Evolutionary conservation across 2,797 vertebrate species (phyloP), one percentile per base, ranked within the genome.

Genomic region (Cossypha heuglini): DNA sequence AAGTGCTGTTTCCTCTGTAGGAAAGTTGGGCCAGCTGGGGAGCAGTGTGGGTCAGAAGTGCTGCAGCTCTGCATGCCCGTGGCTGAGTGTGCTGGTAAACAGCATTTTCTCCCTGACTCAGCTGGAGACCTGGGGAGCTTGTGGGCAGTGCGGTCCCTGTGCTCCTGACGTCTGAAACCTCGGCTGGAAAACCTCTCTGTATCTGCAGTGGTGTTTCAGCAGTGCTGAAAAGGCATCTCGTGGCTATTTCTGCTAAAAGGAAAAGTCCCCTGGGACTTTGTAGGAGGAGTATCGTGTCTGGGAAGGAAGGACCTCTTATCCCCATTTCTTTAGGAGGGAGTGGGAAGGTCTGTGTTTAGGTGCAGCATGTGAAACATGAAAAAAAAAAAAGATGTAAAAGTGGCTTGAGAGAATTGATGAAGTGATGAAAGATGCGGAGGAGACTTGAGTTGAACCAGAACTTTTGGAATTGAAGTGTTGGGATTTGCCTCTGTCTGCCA

Each of bases 221-320:
- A 85, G 42, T 20, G 76, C 74, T 72, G 81, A 67, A 76, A 76
- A 77, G 54, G 86, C 68, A 89, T 49, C 75, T 79, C 45, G 20
- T 59, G 54, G 58, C 78, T 85, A 2, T 71, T 85, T 33, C 64
- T 96, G 86, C 88, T 92, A 20, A 94, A 91, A 92, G 84, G 72
- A 61, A 26, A 31, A 87, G 82, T 92, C 88, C 37, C 51, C 29
- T 52, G 87, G 64, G 92, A 13, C 84, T 93, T 71, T 28, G 64
- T 13, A 48, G 84, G 74, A 91, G 57, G 51, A 79, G 22, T 69
- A 49, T 87, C 51, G 57, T 91, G 72, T n/a, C 68, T 74, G 75
- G 49, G 62, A 58, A 82, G 58, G 63, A 87, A 76, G 22, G 13
- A 4, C 15, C 42, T 79, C 46, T 77, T 19, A 11, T 71, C 42